Conservation (phyloP, 2,113 vertebrate species). For the Zingel zingel region DNA sequence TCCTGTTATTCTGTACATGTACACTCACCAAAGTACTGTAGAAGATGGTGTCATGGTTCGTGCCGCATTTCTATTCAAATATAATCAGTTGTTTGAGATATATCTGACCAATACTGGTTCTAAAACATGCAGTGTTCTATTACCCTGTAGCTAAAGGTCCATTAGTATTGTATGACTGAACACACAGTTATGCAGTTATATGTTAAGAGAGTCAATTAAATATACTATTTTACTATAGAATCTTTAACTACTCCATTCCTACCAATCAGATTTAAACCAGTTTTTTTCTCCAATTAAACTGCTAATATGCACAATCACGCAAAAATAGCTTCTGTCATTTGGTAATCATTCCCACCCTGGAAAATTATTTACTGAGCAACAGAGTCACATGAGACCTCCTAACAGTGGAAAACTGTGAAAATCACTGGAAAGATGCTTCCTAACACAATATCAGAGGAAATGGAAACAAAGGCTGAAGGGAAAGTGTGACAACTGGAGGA, state of each 20-base stretch:
- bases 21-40: background rate
- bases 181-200: background rate
- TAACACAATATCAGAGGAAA: constrained; percentile 67
- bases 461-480: constrained; percentile 53
- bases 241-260: background rate
- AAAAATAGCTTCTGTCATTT: constrained; percentile 8
- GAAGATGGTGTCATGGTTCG: background rate
- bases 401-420: constrained; percentile 45
- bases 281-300: background rate
- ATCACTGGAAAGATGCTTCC: constrained; percentile 56
- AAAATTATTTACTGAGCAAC: constrained; percentile 24
- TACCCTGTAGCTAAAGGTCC: background rate
- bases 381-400: constrained; percentile 34
- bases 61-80: background rate
- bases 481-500: constrained; percentile 59
- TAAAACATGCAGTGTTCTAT: background rate
- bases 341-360: constrained; percentile 20
- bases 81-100: background rate
- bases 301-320: background rate
- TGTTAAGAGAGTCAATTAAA: background rate
- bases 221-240: background rate
- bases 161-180: background rate
- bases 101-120: background rate
- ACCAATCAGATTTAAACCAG: background rate
- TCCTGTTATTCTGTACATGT: constrained; percentile 28